phyloP scores from a whole-genome alignment of 2,113 vertebrate genomes.

The Apodemus speciosus region DNA sequence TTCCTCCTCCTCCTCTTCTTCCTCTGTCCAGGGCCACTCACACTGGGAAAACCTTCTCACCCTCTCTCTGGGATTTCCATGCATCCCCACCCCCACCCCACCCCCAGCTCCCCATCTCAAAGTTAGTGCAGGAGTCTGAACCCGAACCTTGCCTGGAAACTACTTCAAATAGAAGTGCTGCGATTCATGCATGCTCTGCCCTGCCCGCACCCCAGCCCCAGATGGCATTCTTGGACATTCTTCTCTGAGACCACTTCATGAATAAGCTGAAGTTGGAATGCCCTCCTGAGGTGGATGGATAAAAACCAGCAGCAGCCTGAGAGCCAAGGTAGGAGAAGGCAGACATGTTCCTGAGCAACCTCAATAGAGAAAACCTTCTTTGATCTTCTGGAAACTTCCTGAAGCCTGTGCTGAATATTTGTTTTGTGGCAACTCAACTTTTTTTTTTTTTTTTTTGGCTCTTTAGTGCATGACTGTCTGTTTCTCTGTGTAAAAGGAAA shows the following conservation, averaged over 20 bases:
- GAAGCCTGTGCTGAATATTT: slow-evolving; percentile 67
- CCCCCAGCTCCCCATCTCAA: neutral
- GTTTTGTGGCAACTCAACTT: slow-evolving; percentile 64
- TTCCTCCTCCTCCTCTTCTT: neutral
- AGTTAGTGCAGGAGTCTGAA: slow-evolving; percentile 6
- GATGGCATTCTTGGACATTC: slow-evolving; percentile 30
- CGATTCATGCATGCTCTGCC: neutral
- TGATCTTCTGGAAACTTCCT: slow-evolving; percentile 74
- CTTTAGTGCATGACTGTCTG: slow-evolving; percentile 46
- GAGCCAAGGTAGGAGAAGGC: slow-evolving; percentile 53
- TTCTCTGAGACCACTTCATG: slow-evolving; percentile 19
- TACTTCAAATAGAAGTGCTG: neutral
- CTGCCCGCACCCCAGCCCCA: neutral
- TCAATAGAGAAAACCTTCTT: slow-evolving; percentile 61
- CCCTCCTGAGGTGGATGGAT: slow-evolving; percentile 67
- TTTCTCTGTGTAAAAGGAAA: slow-evolving; percentile 72
- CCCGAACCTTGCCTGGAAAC: neutral
- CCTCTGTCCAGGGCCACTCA: neutral
- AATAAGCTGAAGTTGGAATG: slow-evolving; percentile 71
- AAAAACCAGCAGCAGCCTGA: slow-evolving; percentile 59
- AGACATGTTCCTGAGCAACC: slow-evolving; percentile 52
- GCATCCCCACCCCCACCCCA: too few relatives aligned
- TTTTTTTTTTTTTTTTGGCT: neutral
- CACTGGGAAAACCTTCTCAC: neutral
- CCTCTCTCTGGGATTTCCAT: neutral